Evolutionary conservation across 37 sponge, comb jelly and placozoan genomes (phyloP), one percentile per base, ranked within the genome.

Genomic region (Geodia barretti): DNA sequence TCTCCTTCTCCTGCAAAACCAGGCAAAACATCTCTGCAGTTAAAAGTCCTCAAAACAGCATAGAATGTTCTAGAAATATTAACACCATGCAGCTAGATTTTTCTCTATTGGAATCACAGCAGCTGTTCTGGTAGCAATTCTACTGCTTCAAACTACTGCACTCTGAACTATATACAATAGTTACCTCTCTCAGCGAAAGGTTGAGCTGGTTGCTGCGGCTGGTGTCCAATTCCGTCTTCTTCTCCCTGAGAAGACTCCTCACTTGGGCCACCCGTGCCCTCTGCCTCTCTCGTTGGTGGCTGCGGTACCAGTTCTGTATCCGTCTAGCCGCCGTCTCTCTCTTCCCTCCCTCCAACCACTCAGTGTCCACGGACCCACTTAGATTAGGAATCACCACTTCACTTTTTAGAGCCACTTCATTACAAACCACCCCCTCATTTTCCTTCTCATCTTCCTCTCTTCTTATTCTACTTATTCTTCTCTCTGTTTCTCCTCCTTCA

Each of bases 281-380:
- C 31, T 30, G 11, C 65, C 41, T 39, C 39, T 70, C 54, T 14
- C 54, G 7, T 11, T 60, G 31, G 25, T 30, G 24, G 54, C 64
- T 74, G 2, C 89, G 72, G 63, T 86, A 85, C 94, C 90, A 86
- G 9, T 78, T 26, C 73, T 89, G 87, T 33, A 89, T 86, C 42
- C 59, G 76, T 24, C 40, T 60, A 4, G 87, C 87, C 41, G 87
- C 84, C 9, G 62, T 33, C 5, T 26, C 62, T 32, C 59, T 4
- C 69, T 34, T 1, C 17, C 21, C 17, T 30, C 36, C 64, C 4
- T 63, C 64, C 4, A 29, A 63, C 28, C 28, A 7, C 3, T 25
- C 64, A 63, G 64, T 8, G 28, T 29, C 3, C 64, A 4, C 7
- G 7, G 3, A 3, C 28, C 8, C 8, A 63, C 4, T 3, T 9